Evolutionary conservation across 2,888 invertebrate species (phyloP).

Genomic region (Timema podura): DNA sequence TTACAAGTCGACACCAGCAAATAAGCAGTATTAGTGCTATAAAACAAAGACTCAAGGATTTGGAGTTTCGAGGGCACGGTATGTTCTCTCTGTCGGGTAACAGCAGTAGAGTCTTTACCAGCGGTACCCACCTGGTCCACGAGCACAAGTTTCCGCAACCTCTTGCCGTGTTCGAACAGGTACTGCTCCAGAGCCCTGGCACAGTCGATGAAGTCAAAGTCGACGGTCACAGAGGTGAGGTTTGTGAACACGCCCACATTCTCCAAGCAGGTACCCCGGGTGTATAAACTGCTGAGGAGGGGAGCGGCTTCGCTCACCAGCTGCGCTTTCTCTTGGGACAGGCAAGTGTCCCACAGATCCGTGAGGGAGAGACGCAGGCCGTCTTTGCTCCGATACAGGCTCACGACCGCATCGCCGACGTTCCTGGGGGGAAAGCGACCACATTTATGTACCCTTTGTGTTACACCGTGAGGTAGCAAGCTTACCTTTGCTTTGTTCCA

Average conservation of each 20-base stretch:
- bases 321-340: constrained; percentile 36
- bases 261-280: constrained; percentile 30
- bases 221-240: constrained; percentile 36
- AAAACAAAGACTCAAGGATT: background rate
- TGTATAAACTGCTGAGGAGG: constrained; percentile 31
- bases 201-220: constrained; percentile 36
- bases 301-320: constrained; percentile 33
- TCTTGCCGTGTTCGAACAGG: constrained; percentile 32
- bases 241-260: constrained; percentile 29
- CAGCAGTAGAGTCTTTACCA: too few species aligned
- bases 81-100: too few species aligned
- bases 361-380: constrained; percentile 34
- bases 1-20: too few species aligned
- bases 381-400: constrained; percentile 32
- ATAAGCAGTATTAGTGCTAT: background rate
- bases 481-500: too few species aligned
- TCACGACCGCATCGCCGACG: constrained; percentile 39
- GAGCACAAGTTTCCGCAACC: constrained; percentile 33
- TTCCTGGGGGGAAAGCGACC: constrained; percentile 32
- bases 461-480: too few species aligned
- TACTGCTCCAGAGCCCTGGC: constrained; percentile 32
- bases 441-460: background rate
- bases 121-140: constrained; percentile 35
- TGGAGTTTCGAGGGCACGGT: too few species aligned
- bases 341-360: constrained; percentile 39